These are phyloP conservation scores for Melinopterus prodromus DNA, from an alignment of 2,888 invertebrate genomes.

Conservation along the genomic window DNA sequence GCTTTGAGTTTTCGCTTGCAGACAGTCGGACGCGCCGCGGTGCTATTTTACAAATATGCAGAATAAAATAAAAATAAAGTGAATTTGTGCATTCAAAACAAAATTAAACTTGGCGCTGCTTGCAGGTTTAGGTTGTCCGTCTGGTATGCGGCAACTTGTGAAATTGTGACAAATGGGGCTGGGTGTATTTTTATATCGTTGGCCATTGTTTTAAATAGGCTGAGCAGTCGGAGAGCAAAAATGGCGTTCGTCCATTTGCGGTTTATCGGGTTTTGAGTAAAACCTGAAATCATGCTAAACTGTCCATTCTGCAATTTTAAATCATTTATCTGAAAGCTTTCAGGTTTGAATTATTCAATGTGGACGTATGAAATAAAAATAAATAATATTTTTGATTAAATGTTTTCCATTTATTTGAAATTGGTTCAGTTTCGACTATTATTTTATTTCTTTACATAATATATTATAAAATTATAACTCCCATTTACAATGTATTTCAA, in stretches of 20 bases:
- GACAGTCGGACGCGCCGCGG: constrained; percentile 13
- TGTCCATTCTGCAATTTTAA: not conserved
- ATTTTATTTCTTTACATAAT: no score
- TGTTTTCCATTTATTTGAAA: no score
- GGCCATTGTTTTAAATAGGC: not conserved
- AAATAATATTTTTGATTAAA: no score
- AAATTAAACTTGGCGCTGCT: not conserved
- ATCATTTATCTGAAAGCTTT: not conserved
- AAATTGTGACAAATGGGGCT: not conserved
- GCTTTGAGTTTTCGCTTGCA: constrained; percentile 12
- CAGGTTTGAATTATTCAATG: not conserved
- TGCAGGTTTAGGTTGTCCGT: not conserved
- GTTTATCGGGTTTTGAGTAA: not conserved
- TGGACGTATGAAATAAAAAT: no score
- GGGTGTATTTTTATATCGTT: not conserved
- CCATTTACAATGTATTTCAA: no score
- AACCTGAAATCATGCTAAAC: not conserved
- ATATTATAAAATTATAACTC: no score
- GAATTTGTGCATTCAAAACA: not conserved
- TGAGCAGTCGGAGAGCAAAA: not conserved
- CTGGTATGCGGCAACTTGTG: not conserved
- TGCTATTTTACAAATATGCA: not conserved
- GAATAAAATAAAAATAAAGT: not conserved
- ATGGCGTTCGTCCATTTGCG: not conserved
- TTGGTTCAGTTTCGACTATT: no score